A percentile compares a stretch with the other conserved stretches of the same genome.
Conservation (phyloP, 2,797 vertebrate genomes). For the Acanthis flammea region DNA sequence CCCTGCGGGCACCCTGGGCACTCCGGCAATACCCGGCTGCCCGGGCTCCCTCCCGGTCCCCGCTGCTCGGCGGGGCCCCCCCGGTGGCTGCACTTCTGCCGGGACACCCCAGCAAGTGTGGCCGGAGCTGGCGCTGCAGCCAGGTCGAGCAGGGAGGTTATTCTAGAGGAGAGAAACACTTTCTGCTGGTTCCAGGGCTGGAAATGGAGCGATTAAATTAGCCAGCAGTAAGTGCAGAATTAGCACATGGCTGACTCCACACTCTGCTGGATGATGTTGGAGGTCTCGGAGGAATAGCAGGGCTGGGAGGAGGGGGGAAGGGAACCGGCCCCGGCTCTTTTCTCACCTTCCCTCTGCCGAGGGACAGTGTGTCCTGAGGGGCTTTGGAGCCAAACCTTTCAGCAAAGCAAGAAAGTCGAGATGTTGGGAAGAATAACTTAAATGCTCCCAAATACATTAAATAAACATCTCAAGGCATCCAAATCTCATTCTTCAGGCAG, state of each 20-base stretch:
- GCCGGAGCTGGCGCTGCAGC: not conserved
- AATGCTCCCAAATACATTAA: not conserved
- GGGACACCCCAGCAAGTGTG: not conserved
- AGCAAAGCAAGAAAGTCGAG: not conserved
- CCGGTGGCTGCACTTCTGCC: not conserved
- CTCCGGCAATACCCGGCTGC: not conserved
- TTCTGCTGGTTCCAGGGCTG: not conserved
- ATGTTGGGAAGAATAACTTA: not conserved
- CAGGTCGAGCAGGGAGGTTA: not conserved
- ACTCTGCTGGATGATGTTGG: not conserved
- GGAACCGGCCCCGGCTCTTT: not conserved
- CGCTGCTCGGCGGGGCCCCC: accelerated
- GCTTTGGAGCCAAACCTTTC: not conserved
- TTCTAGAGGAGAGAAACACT: not conserved
- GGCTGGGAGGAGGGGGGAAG: not conserved
- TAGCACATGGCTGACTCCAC: conserved; percentile 20
- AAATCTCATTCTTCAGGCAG: not conserved
- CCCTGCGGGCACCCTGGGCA: no score
- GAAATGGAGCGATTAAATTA: conserved; percentile 16
- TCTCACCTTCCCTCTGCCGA: not conserved
- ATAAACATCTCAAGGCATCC: not conserved
- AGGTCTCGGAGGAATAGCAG: not conserved
- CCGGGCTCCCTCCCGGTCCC: not conserved
- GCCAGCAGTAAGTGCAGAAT: conserved; percentile 6
- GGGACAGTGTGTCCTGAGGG: not conserved